Conservation (phyloP, 2,797 vertebrate species). For the Florisuga fusca region DNA sequence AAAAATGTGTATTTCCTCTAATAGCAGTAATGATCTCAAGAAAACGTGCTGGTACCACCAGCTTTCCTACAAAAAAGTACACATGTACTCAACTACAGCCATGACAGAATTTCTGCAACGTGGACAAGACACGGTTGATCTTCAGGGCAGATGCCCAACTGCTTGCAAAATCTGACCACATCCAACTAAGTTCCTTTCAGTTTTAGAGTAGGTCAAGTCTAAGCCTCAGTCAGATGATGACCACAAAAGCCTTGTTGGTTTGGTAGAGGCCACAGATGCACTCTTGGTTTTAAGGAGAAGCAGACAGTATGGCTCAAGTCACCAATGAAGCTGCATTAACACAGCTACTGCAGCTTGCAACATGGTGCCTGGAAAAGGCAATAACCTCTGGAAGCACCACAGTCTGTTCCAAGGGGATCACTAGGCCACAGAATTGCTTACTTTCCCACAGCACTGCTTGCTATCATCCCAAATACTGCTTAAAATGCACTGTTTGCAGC, state of each 20-base stretch:
- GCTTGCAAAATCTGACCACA: neutral
- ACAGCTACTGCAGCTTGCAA: neutral
- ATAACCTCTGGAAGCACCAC: neutral
- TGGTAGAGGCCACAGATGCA: neutral
- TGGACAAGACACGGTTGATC: neutral
- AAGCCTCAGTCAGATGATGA: neutral
- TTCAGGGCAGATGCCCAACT: neutral
- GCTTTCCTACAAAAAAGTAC: neutral
- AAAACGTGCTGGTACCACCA: accelerated
- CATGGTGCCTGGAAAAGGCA: neutral
- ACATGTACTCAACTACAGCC: neutral
- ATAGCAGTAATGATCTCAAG: neutral
- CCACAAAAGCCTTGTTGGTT: neutral
- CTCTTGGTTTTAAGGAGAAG: neutral
- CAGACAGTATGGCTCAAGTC: neutral
- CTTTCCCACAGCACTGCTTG: neutral
- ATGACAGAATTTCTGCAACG: neutral
- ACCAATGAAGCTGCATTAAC: neutral
- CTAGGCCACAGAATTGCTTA: neutral
- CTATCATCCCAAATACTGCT: neutral
- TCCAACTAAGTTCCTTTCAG: neutral
- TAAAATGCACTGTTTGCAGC: neutral
- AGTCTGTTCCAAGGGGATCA: neutral
- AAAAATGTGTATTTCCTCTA: neutral
- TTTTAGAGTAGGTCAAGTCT: neutral